Percentiles rank a stretch among this genome's conserved stretches.
Conservation (phyloP, 2,888 invertebrate genomes). For the Stenurella melanura region DNA sequence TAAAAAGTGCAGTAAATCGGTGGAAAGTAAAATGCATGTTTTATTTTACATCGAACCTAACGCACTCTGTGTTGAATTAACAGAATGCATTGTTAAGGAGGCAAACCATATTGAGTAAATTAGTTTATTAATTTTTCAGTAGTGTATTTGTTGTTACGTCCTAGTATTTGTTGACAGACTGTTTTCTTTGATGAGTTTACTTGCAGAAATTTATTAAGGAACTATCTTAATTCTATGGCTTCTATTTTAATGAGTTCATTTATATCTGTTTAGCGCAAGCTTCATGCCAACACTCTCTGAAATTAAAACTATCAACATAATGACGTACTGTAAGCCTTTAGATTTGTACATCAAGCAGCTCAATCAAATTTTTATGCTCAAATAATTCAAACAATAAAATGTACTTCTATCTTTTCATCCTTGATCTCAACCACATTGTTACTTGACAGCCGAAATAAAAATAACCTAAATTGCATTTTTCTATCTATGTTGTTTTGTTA, state of each 20-base stretch:
- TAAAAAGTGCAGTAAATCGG: no score
- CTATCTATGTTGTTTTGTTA: constrained; percentile 4
- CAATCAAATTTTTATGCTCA: constrained; percentile 8
- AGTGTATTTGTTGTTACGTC: no score
- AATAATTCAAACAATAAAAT: not conserved
- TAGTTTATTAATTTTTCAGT: no score
- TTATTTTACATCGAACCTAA: no score
- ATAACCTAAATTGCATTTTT: constrained; percentile 9
- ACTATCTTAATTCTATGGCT: not conserved
- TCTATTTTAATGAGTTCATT: constrained; percentile 11
- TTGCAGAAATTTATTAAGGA: not conserved
- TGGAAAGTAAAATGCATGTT: no score
- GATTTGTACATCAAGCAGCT: not conserved
- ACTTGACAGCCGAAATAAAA: constrained; percentile 5
- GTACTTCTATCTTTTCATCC: constrained; percentile 18
- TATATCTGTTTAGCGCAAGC: not conserved
- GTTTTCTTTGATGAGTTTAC: no score
- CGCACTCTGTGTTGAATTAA: no score
- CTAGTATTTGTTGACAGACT: no score
- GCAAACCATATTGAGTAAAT: no score
- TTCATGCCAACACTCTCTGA: constrained; percentile 13
- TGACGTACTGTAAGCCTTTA: constrained; percentile 14
- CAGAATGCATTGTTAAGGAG: no score
- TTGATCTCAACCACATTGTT: not conserved
- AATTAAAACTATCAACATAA: constrained; percentile 18